Evolutionary conservation across 2,797 vertebrate genomes (phyloP), one percentile per base, ranked within the genome.

Genomic region (Tangara arthus): DNA sequence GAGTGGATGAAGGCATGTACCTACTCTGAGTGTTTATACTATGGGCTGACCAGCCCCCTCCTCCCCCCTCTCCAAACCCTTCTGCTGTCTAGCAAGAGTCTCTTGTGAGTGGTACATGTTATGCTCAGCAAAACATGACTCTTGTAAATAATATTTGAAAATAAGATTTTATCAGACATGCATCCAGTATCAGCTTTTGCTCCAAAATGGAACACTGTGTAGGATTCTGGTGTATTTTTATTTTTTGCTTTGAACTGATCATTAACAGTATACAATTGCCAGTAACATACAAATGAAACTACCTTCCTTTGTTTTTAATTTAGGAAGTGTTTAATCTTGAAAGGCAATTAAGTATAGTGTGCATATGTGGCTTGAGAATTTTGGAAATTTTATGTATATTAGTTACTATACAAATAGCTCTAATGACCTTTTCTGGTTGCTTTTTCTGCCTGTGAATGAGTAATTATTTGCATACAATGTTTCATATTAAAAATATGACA

Each of bases 401-500:
- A 35, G 13, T 73, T 49, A 42, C 35, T 75, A 24, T 56, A 47
- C 8, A 66, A 39, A 49, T 73, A 76, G 68, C 20, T 47, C 4
- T 63, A 26, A 39, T 71, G 50, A 64, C 39, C 12, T 91, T 92
- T 72, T 55, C 46, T 92, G 19, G 1, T 37, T 82, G 5, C 69
- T 77, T 60, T 52, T 73, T n/a, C 49, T 65, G 9, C n/a, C 28
- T 69, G 18, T 70, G 41, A 59, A 46, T 55, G 9, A 0, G 0
- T 60, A 81, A 80, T 79, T 89, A 71, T 93, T 93, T 91, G 42
- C 44, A 57, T 41, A 50, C 34, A 56, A 37, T 92, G 30, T 71
- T 93, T 68, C 50, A n/a, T 64, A 52, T 66, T 78, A 87, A 89
- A 47, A 91, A 69, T 44, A 35, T 95, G 92, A 89, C 87, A 93